Evolutionary conservation across 2,888 invertebrate species (phyloP), one percentile per base, ranked within the genome.

Genomic region (Lacanobia oleracea): DNA sequence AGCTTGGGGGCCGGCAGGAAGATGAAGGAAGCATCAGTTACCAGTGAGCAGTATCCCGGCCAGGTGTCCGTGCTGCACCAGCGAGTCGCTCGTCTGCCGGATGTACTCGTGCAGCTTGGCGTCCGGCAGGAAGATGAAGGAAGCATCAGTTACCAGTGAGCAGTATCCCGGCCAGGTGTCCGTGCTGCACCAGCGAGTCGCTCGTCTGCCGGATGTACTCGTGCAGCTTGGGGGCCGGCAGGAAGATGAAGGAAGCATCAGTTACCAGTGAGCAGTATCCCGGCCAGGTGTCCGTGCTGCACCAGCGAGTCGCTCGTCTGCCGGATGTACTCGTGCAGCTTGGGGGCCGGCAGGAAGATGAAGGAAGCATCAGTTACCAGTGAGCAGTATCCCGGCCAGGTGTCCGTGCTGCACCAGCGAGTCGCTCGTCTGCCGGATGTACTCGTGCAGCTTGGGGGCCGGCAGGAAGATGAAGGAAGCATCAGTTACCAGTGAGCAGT

Each of bases 41-140:
- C 98, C 98, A 64, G 99, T 98, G 64, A 99, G 96, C 85, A 99
- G 94, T 73, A 99, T 96, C 48, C 99, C 99, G 88, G 98, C 97
- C 27, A 99, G 96, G 93, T 98, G 97, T 6, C 99, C 99, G 75
- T 97, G 97, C 75, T 97, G 97, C 40, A 97, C 97, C 82, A 99
- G 96, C 84, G 97, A 97, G 81, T 97, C 97, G 59, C 97, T 97
- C 67, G 98, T 96, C 81, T 96, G 96, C 79, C 97, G 97, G 64
- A 99, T 96, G 94, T 98, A 99, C 57, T 98, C 98, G 72, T 97
- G 95, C 79, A 99, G 96, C 93, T 98, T 97, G 23, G 95, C 95
- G 94, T 99, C 99, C 1, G 98, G 97, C 40, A 99, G 96, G 95
- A 97, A 99, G 89, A 97, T 97, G 89, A n/a, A n/a, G n/a, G n/a